phyloP scores from a whole-genome alignment of 2,797 vertebrate genomes.

The Menidia menidia region DNA sequence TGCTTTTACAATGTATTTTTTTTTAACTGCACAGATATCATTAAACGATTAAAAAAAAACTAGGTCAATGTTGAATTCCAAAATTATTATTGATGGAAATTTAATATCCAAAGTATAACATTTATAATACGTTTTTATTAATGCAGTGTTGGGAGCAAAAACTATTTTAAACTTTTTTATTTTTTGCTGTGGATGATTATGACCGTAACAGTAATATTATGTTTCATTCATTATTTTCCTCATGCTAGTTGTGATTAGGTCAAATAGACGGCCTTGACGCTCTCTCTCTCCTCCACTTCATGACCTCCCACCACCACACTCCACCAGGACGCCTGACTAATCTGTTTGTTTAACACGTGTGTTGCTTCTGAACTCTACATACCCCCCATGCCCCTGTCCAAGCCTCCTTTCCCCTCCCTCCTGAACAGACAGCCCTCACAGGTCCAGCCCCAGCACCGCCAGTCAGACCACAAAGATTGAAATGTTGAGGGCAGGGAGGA shows the following conservation, averaged over 20 bases:
- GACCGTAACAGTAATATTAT: too few species aligned
- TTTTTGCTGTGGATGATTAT: background rate
- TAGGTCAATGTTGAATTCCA: too few species aligned
- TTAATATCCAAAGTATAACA: background rate
- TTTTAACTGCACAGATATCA: too few species aligned
- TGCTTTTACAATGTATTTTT: too few species aligned
- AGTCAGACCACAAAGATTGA: conserved; percentile 73
- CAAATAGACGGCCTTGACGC: background rate
- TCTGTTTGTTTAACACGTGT: conserved; percentile 77
- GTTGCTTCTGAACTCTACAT: conserved; percentile 55
- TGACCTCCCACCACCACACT: conserved; percentile 42
- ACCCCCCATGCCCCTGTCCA: conserved; percentile 25
- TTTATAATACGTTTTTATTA: background rate
- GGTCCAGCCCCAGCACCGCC: conserved; percentile 65
- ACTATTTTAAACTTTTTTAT: background rate
- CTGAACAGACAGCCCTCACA: conserved; percentile 68
- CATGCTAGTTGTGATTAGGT: background rate
- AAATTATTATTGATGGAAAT: background rate
- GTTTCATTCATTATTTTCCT: background rate
- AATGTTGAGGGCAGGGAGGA: conserved; percentile 81
- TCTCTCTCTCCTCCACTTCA: conserved; percentile 22
- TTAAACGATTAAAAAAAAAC: too few species aligned
- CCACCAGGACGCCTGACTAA: conserved; percentile 63
- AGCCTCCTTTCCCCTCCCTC: conserved; percentile 24
- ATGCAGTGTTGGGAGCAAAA: background rate